These are phyloP conservation scores for Zapornia atra DNA, from an alignment of 2,113 vertebrate species.

Conservation along the genomic window DNA sequence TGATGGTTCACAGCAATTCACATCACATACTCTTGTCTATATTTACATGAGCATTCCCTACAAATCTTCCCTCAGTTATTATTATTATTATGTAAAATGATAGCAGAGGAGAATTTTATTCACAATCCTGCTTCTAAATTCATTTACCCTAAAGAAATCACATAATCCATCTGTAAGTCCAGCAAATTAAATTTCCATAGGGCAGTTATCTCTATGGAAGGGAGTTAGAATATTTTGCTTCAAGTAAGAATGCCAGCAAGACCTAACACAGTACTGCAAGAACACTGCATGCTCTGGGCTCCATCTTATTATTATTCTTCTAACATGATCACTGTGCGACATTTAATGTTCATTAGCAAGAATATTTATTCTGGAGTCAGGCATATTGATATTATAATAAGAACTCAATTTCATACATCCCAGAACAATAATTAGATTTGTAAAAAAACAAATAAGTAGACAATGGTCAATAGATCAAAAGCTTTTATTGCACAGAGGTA, in stretches of 20 bases:
- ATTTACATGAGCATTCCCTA: not conserved
- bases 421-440: constrained; percentile 41
- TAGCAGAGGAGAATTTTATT: not conserved
- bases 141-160: not conserved
- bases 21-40: not conserved
- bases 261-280: not conserved
- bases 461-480: constrained; percentile 31
- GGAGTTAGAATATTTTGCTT: not conserved
- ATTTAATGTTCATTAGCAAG: constrained; percentile 47
- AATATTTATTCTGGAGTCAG: constrained; percentile 57
- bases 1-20: not conserved
- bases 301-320: not conserved
- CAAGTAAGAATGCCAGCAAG: not conserved
- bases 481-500: not conserved
- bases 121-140: not conserved
- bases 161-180: not conserved
- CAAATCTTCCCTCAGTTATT: not conserved
- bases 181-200: not conserved
- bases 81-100: not conserved
- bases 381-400: constrained; percentile 33
- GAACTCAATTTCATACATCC: constrained; percentile 43
- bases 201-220: not conserved
- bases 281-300: not conserved
- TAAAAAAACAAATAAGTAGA: not conserved
- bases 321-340: not conserved